phyloP scores from a whole-genome alignment of 2,888 invertebrate genomes.

The Anagyrus pseudococci region DNA sequence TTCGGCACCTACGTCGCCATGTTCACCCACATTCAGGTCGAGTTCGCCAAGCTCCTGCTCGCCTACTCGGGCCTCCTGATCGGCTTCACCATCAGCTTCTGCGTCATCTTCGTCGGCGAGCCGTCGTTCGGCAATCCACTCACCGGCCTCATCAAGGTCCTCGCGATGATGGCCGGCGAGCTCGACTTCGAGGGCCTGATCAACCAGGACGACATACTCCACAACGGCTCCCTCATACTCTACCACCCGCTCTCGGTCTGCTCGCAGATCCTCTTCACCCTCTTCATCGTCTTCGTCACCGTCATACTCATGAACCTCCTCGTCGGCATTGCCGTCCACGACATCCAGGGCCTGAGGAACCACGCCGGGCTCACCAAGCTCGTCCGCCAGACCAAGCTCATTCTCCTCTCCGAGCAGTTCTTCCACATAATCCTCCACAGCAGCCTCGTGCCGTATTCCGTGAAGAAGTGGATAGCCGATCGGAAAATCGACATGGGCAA shows the following conservation, averaged over 20 bases:
- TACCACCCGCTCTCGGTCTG: slow-evolving; percentile 57
- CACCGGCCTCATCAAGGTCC: slow-evolving; percentile 58
- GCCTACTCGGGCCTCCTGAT: slow-evolving; percentile 85
- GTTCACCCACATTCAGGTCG: slow-evolving; percentile 87
- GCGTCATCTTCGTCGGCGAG: slow-evolving; percentile 77
- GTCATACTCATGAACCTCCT: slow-evolving; percentile 60
- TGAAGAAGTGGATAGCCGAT: slow-evolving; percentile 59
- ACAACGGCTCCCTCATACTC: slow-evolving; percentile 51
- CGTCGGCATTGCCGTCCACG: slow-evolving; percentile 61
- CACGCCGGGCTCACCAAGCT: slow-evolving; percentile 63
- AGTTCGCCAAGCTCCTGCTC: slow-evolving; percentile 84
- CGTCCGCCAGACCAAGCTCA: slow-evolving; percentile 63
- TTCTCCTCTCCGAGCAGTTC: slow-evolving; percentile 62
- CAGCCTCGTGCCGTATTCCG: slow-evolving; percentile 57
- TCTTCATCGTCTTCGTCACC: slow-evolving; percentile 60
- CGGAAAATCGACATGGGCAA: slow-evolving; percentile 60
- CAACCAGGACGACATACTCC: slow-evolving; percentile 49
- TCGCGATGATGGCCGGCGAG: slow-evolving; percentile 61
- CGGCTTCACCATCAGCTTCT: slow-evolving; percentile 87
- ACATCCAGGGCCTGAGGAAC: slow-evolving; percentile 62
- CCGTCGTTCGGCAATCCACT: slow-evolving; percentile 58
- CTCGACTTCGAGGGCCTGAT: slow-evolving; percentile 58
- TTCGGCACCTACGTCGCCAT: slow-evolving; percentile 91
- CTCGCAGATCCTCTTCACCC: slow-evolving; percentile 57
- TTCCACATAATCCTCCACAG: slow-evolving; percentile 61